Percentiles rank a stretch among this genome's conserved stretches.
Evolutionary conservation across 2,888 invertebrate genomes (phyloP).

Genomic region (Xylota segnis): DNA sequence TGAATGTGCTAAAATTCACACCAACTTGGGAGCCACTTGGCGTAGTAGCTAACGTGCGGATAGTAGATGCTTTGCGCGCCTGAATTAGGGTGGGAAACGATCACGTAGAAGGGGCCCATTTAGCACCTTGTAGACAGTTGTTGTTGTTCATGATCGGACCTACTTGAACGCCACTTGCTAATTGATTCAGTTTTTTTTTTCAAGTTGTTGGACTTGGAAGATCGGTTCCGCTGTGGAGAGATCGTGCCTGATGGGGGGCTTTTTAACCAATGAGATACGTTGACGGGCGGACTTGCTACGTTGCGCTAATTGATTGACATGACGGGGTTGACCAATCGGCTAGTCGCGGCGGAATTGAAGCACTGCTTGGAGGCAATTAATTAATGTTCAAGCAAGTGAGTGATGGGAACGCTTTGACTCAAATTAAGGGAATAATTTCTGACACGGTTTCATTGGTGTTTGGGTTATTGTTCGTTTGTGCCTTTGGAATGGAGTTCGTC

Average conservation of each 20-base stretch:
- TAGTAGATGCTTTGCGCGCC: conserved; percentile 27
- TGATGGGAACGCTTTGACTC: background rate
- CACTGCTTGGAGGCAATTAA: conserved; percentile 17
- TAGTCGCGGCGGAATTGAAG: conserved; percentile 17
- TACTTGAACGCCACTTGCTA: conserved; percentile 68
- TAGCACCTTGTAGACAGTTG: conserved; percentile 72
- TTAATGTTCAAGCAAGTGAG: background rate
- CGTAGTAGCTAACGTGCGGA: conserved; percentile 17
- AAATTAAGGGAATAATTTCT: conserved; percentile 1
- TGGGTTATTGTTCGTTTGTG: background rate
- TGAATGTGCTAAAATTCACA: conserved; percentile 77
- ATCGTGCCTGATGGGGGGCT: conserved; percentile 19
- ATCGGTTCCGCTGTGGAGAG: conserved; percentile 41
- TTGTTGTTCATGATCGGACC: conserved; percentile 62
- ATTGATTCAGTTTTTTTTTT: conserved; percentile 60
- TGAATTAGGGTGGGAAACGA: conserved; percentile 73
- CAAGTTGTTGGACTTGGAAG: conserved; percentile 8
- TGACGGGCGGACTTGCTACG: conserved; percentile 63
- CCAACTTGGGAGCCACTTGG: conserved; percentile 48
- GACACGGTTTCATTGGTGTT: background rate
- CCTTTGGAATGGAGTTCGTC: no score
- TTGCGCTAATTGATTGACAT: conserved; percentile 61
- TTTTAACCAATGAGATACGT: conserved; percentile 63
- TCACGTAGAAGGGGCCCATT: conserved; percentile 35
- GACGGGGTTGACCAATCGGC: conserved; percentile 60